These are phyloP conservation scores for Callaeas wilsoni DNA, from an alignment of 2,113 vertebrate species.

Conservation along the genomic window DNA sequence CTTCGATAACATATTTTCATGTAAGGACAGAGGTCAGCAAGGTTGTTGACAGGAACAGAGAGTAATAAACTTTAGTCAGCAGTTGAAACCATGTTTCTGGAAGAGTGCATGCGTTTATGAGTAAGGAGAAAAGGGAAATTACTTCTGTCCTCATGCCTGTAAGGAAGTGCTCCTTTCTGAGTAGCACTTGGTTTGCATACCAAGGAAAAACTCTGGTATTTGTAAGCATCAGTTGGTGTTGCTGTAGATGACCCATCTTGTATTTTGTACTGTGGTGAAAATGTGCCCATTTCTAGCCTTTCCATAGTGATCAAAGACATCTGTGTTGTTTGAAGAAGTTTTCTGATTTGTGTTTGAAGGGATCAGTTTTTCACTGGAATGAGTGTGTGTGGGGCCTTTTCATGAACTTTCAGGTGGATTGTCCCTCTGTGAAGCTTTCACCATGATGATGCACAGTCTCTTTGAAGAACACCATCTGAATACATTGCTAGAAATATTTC, in stretches of 20 bases:
- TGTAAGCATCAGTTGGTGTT: background rate
- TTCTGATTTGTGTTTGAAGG: background rate
- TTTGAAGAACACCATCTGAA: background rate
- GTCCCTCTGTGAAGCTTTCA: background rate
- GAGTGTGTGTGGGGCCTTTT: background rate
- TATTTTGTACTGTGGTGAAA: background rate
- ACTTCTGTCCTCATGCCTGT: background rate
- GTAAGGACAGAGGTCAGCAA: background rate
- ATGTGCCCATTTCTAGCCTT: background rate
- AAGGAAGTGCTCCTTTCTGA: background rate
- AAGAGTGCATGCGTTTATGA: background rate
- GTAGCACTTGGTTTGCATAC: background rate
- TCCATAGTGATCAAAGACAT: background rate
- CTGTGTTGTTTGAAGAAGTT: background rate
- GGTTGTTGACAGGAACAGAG: background rate
- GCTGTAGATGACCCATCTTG: background rate
- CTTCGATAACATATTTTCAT: background rate
- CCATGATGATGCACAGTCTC: rapidly evolving
- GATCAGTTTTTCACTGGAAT: background rate
- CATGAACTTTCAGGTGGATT: background rate
- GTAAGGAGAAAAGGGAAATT: background rate
- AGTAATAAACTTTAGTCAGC: background rate
- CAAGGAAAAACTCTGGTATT: background rate
- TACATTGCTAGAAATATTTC: background rate
- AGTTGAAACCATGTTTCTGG: background rate